Evolutionary conservation across 2,888 invertebrate genomes (phyloP), one percentile per base, ranked within the genome.

Genomic region (Meteorus colon): DNA sequence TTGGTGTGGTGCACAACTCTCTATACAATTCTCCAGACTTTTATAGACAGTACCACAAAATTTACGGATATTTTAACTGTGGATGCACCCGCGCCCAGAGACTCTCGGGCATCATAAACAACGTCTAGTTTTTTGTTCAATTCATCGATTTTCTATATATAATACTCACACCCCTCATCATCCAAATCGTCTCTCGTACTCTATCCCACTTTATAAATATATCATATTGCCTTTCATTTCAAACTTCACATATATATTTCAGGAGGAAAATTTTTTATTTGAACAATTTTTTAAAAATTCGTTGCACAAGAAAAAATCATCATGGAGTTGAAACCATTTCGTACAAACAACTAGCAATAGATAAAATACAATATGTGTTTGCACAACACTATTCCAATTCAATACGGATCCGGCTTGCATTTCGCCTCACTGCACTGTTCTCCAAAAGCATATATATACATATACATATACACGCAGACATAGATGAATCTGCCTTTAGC

Each of bases 31-130:
- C 84, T 80, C 83, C 81, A 83, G 82, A 85, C 84, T 86, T 88
- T 86, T 85, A 86, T 86, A 81, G 83, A 84, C 84, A 85, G 80
- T 78, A 74, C 76, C 65, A 72, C 72, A 74, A 84, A 83, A 87
- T 87, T 87, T 86, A 86, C 82, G 82, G 75, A 77, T 78, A 82
- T 84, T 86, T 84, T 82, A 83, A 82, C 84, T 81, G 82, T 77
- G 79, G 77, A 76, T 79, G 78, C 79, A 75, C 76, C 70, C 71
- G 37, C 75, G 72, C 60, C 65, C 69, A 71, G 71, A 74, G 77
- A 77, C 75, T 37, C 59, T 60, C 63, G 70, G 51, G 31, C 74
- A 70, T 79, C 77, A 80, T 81, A 81, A 81, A 81, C 80, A 81
- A 81, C 77, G 77, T 77, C 77, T 63, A 37, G 69, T 72, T 72